These are phyloP conservation scores for Drosophila takahashii DNA, from an alignment of 1,140 invertebrate species.

Conservation along the genomic window DNA sequence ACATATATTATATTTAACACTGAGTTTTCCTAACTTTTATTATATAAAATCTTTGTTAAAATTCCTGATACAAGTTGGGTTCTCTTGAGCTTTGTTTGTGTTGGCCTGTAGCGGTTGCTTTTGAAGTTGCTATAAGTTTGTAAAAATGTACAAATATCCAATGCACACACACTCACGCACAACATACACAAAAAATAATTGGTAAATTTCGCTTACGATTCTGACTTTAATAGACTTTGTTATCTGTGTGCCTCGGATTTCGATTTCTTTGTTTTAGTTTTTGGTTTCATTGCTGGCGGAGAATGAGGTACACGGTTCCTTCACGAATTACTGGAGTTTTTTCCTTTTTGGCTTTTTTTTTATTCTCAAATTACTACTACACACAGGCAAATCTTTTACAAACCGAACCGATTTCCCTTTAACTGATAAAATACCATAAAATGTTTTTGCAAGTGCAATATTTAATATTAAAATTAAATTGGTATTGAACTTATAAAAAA, in stretches of 20 bases:
- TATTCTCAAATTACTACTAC: constrained; percentile 30
- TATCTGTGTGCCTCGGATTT: background rate
- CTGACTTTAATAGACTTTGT: constrained; percentile 2
- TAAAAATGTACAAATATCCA: constrained; percentile 59
- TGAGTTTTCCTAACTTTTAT: constrained; percentile 15
- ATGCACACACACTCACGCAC: constrained; percentile 22
- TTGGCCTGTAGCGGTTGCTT: background rate
- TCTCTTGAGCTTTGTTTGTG: constrained; percentile 1
- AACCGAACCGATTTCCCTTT: background rate
- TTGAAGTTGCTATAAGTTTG: constrained; percentile 12
- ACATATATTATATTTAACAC: constrained; percentile 1
- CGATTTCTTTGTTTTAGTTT: background rate
- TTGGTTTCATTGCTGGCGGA: constrained; percentile 6
- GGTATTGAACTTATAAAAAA: too few relatives aligned
- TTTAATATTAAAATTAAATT: background rate
- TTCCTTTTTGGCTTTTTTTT: constrained; percentile 10
- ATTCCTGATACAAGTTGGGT: constrained; percentile 18
- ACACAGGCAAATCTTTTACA: background rate
- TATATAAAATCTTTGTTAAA: constrained; percentile 40
- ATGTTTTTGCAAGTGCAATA: too few relatives aligned
- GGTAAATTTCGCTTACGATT: background rate
- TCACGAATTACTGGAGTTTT: constrained; percentile 40
- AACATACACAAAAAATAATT: constrained; percentile 12
- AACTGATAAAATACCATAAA: too few relatives aligned
- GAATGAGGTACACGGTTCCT: constrained; percentile 70